These are phyloP conservation scores for Lichenostomus cassidix DNA, from an alignment of 2,113 vertebrate species.

Conservation along the genomic window DNA sequence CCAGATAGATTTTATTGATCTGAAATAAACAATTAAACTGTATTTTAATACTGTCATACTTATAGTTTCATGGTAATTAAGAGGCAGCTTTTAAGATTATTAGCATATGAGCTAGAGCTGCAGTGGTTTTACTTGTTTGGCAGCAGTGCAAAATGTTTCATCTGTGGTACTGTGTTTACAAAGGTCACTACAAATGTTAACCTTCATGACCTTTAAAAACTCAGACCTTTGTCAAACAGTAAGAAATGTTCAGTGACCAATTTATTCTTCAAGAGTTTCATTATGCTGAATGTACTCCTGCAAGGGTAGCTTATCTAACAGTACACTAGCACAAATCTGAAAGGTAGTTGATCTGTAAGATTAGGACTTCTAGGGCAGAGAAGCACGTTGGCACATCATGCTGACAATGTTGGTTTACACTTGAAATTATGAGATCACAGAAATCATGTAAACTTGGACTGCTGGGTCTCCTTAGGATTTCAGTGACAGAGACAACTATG, in stretches of 20 bases:
- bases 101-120: background rate
- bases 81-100: background rate
- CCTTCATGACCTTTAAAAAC: constrained; percentile 42
- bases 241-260: constrained; percentile 8
- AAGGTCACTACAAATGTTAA: constrained; percentile 54
- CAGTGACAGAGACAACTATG: background rate
- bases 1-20: background rate
- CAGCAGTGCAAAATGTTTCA: background rate
- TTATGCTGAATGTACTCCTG: background rate
- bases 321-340: background rate
- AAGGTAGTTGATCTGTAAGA: background rate
- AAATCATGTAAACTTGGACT: background rate
- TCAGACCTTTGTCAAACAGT: background rate
- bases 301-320: background rate
- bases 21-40: background rate
- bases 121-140: background rate
- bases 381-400: background rate
- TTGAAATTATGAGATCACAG: background rate
- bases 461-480: background rate
- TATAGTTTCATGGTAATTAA: background rate
- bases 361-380: background rate
- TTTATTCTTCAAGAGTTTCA: background rate
- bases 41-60: background rate
- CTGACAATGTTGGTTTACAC: background rate
- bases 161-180: background rate